Evolutionary conservation across 64 coral and sea anemone species (phyloP).

Genomic region (Anthopleura sola): DNA sequence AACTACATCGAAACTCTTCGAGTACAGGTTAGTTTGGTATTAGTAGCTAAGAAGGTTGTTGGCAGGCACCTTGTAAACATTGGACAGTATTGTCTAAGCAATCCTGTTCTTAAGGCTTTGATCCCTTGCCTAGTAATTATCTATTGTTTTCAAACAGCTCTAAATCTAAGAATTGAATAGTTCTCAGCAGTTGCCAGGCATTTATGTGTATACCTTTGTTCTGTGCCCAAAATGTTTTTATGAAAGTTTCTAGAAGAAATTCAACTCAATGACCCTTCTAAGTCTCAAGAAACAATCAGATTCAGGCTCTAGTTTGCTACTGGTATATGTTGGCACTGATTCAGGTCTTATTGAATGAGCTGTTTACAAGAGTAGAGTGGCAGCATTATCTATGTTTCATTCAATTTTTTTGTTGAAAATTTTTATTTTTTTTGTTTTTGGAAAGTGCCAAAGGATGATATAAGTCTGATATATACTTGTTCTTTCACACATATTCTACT

Average conservation of each 20-base stretch:
- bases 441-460: too few species aligned
- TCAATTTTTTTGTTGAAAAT: too few species aligned
- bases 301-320: too few species aligned
- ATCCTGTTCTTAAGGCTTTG: background rate
- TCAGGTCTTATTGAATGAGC: too few species aligned
- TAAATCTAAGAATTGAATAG: background rate
- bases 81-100: background rate
- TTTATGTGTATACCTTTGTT: background rate
- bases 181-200: background rate
- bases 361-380: too few species aligned
- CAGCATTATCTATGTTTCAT: too few species aligned
- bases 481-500: too few species aligned
- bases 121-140: background rate
- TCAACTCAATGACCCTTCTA: background rate
- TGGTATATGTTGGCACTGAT: too few species aligned
- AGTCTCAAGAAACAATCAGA: background rate
- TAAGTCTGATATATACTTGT: too few species aligned
- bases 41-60: background rate
- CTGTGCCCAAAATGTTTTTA: background rate
- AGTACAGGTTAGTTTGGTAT: constrained; percentile 81
- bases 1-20: constrained; percentile 99
- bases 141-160: background rate
- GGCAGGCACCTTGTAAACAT: constrained; percentile 5
- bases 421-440: too few species aligned
- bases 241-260: background rate